Base-by-base conservation (phyloP, 2,797 vertebrate genomes). In the Scarus forsteni region DNA sequence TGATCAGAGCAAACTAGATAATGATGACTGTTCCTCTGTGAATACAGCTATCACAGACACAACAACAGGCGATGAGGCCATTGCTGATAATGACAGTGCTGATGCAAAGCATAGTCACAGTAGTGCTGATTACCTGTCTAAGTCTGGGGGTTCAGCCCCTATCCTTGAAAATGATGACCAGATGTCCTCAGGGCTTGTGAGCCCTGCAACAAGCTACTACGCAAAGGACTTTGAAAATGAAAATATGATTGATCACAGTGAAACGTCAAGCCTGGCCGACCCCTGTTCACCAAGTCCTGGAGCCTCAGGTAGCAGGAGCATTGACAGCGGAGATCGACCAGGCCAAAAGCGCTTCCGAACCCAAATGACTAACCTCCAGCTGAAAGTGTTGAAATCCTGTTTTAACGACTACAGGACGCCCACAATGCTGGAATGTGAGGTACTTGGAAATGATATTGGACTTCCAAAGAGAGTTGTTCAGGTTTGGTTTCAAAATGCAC, bases 391-490 rank as follows among this genome's bases (percentile, higher is more conserved):
- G 60, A 99, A 99, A 94, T 98, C 98, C 53, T 99, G 98, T 94
- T 99, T 99, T 91, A 98, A 96, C 81, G 98, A 99, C 95, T 99
- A 99, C 85, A 95, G 98, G 94, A 99, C 98, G 6, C 98, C 98
- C 27, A 99, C 98, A 50, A 99, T 99, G 98, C 92, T 99, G 88
- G 98, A 99, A 94, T 99, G 98, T 91, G 98, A 99, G 92, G 98
- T 99, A 86, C 96, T 99, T 85, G 98, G 98, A 90, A 99, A 98
- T 94, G 98, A 99, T 15, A 99, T 99, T 90, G 98, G 98, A 95
- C 96, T 99, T 95, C 98, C 98, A 95, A 99, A 99, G 94, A 96
- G 98, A 95, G 98, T 99, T 69, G 98, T 99, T 92, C 98, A 99
- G 94, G 98, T 99, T 89, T 99, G 98, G 98, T 99, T 99, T 94